Evolutionary conservation across 2,113 vertebrate species (phyloP).

Genomic region (Serilophus lunatus): DNA sequence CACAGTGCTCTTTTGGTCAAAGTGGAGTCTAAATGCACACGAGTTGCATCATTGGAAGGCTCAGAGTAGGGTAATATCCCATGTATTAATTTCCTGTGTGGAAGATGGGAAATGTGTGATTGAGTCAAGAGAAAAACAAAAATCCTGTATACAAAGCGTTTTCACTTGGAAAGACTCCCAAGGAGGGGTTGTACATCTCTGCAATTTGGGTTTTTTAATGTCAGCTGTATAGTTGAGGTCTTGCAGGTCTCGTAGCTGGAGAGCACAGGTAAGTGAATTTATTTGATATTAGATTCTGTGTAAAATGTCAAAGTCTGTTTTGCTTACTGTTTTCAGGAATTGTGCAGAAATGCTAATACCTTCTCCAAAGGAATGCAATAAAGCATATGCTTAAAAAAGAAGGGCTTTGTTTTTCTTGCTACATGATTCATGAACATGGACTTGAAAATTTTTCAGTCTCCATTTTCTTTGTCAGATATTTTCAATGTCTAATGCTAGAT

Average conservation of each 20-base stretch:
- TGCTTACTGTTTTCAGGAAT: background rate
- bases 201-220: background rate
- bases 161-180: background rate
- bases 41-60: background rate
- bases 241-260: background rate
- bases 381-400: background rate
- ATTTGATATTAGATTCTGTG: background rate
- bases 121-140: background rate
- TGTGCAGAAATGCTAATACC: background rate
- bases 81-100: background rate
- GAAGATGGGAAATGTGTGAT: background rate
- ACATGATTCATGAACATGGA: background rate
- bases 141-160: background rate
- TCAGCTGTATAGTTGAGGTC: background rate
- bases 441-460: background rate
- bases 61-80: background rate
- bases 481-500: background rate
- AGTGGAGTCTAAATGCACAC: background rate
- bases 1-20: background rate
- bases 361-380: background rate
- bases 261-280: background rate
- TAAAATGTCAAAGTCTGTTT: background rate
- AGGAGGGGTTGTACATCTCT: background rate
- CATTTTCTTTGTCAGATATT: background rate
- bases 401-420: background rate